These are phyloP conservation scores for Gyps fulvus DNA, from an alignment of 2,113 vertebrate genomes.

Conservation along the genomic window DNA sequence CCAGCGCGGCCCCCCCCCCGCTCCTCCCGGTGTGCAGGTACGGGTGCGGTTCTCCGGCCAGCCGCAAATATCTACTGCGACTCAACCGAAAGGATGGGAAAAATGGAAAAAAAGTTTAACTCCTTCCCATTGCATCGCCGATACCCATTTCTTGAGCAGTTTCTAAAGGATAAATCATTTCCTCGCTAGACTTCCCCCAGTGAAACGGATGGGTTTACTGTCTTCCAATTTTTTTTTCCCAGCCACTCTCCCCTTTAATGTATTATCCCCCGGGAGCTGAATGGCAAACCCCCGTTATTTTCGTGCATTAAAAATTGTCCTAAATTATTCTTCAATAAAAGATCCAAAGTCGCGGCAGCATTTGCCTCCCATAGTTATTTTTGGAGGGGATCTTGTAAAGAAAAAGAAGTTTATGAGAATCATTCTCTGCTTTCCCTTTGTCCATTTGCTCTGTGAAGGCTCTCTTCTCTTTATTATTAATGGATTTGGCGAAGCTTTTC, in stretches of 20 bases:
- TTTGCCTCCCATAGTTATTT: not conserved
- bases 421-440: not conserved
- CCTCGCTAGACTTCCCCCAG: too few relatives aligned
- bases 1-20: too few relatives aligned
- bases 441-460: not conserved
- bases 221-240: too few relatives aligned
- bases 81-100: accelerated
- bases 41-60: too few relatives aligned
- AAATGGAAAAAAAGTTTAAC: not conserved
- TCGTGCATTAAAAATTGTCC: not conserved
- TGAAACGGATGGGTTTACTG: not conserved
- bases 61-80: too few relatives aligned
- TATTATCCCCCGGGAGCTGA: not conserved
- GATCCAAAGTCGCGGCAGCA: not conserved
- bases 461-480: slow-evolving; percentile 6
- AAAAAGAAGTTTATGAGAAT: not conserved
- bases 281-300: not conserved
- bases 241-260: not conserved
- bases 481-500: slow-evolving; percentile 29
- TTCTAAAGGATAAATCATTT: not conserved
- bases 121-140: not conserved
- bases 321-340: not conserved
- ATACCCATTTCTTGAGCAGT: accelerated
- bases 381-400: not conserved
- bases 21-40: not conserved